Base-by-base conservation (phyloP, 1,140 invertebrate genomes). In the Eupeodes corollae region DNA sequence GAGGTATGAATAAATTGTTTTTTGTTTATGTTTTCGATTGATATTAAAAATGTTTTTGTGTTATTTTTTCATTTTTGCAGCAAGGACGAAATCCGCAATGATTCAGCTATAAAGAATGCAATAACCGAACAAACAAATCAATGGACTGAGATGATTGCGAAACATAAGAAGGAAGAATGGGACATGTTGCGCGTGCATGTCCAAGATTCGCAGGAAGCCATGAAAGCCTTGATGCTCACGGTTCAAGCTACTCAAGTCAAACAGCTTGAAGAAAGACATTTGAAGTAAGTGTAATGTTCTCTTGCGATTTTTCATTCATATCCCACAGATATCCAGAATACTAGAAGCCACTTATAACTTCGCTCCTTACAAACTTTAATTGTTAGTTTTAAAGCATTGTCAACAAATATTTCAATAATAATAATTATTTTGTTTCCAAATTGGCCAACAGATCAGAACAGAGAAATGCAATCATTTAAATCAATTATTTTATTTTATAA, bases 101-200 rank as follows among this genome's bases (percentile, higher is more conserved):
- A 93, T 71, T 79, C 83, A 1, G 73, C 74, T 8, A 80, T 94
- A 49, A 81, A 85, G 50, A 80, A 84, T 51, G 71, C 92, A 10
- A 90, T 96, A 26, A 75, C 77, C 14, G 87, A 91, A 51, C 95
- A 99, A 71, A 95, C 91, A 1, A 72, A 79, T 10, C 91, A 97
- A 56, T 99, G 95, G 93, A 89, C 88, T 33, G 85, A 89, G 54
- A 79, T 98, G 72, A 82, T 89, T 39, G 81, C 86, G 50, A 76
- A 80, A 16, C 94, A 98, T 57, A 76, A 90, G n/a, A 80, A 83
- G 35, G 93, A 97, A 67, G 90, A 96, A 69, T 92, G 91, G 78
- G 84, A 88, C 46, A 71, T 89, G 57, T 74, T 91, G 39, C 83
- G 86, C 49, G 77, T 78, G 26, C 89, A 96, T 49, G 75, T 92